Evolutionary conservation across 92 coral and sea anemone species (phyloP), one percentile per base, ranked within the genome.

Genomic region (Epizoanthus fatuus): DNA sequence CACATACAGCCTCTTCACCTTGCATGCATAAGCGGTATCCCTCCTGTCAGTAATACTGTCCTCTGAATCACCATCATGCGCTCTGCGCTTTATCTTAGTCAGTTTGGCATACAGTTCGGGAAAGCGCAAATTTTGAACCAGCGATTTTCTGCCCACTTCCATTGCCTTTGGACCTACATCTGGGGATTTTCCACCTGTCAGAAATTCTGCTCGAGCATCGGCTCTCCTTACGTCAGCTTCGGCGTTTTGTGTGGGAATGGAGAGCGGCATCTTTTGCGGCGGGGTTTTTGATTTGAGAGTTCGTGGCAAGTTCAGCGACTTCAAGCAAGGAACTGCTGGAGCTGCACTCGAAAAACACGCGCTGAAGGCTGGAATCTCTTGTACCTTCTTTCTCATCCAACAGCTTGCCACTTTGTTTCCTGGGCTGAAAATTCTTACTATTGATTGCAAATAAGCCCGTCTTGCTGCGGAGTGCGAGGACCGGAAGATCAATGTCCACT

Each of bases 401-500:
- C 7, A 11, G 2, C 45, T 15, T 6, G 72, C 7, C 40, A 40
- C 29, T 72, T 51, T 72, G 22, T 17, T 16, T 8, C 17, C 32
- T 14, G 44, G 3, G 19, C 14, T 20, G 25, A 7, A 57, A 58
- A 8, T 72, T 58, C 17, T 32, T 13, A 40, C 7, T 40, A 9
- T 64, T 64, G 40, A 25, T 11, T 40, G 45, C 69, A 1, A 25
- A 15, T 25, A 35, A 2, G 4, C 0, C 38, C n/a, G 7, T 25
- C 69, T 64, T 13, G 44, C n/a, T 1, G 19, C 69, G 4, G 14
- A 71, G 58, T 47, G 17, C 25, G 47, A 44, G 20, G 16, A 71
- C 76, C 57, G 76, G 76, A 19, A 71, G 54, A 10, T 71, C 58
- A 3, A 71, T 47, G 22, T 71, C 76, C 14, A 71, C 76, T 19